Evolutionary conservation across 2,113 vertebrate species (phyloP).

Genomic region (Saimiri boliviensis): DNA sequence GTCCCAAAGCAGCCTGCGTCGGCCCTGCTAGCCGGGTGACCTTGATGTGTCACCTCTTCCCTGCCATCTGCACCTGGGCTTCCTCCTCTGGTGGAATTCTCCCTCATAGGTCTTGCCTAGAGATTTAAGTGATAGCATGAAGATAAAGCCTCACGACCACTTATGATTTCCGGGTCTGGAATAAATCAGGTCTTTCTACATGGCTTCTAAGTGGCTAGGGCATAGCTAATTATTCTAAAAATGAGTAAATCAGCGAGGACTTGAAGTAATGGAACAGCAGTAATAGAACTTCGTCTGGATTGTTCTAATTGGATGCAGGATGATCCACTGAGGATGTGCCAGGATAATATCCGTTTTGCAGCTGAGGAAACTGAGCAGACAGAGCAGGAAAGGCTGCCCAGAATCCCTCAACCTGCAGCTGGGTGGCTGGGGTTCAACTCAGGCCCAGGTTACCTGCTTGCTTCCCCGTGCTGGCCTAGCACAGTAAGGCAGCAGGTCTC

Average conservation of each 20-base stretch:
- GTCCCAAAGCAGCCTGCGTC: not conserved
- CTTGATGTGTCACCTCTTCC: not conserved
- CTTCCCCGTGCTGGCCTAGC: not conserved
- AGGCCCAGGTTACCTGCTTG: fast-evolving
- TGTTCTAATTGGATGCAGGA: fast-evolving
- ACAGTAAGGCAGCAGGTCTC: fast-evolving
- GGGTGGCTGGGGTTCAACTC: not conserved
- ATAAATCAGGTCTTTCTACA: not conserved
- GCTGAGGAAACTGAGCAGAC: not conserved
- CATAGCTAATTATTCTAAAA: too few species aligned
- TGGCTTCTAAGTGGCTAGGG: not conserved
- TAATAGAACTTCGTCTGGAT: fast-evolving
- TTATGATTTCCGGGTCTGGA: not conserved
- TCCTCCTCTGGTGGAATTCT: not conserved
- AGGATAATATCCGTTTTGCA: not conserved
- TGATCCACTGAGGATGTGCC: not conserved
- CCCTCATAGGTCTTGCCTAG: not conserved
- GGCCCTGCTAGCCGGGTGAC: not conserved
- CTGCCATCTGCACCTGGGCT: too few species aligned
- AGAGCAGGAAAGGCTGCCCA: not conserved
- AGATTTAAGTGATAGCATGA: not conserved
- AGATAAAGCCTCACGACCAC: too few species aligned
- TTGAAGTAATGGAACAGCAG: not conserved
- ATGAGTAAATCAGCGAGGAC: not conserved
- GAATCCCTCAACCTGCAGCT: not conserved